Evolutionary conservation across 2,888 invertebrate genomes (phyloP).

Genomic region (Autographa pulchrina): DNA sequence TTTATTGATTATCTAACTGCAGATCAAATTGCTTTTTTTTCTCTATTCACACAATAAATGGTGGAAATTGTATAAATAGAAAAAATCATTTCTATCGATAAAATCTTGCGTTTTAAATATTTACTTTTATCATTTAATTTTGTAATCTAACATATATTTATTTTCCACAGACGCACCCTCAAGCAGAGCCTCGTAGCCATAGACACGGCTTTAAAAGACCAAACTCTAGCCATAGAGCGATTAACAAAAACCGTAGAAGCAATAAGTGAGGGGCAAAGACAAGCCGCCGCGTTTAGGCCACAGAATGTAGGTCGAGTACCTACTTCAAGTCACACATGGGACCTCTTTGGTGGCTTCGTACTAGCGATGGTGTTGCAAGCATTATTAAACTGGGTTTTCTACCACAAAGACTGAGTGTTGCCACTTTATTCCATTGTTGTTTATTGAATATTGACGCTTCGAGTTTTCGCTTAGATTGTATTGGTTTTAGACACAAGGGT

Average conservation of each 20-base stretch:
- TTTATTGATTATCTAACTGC: too few species aligned
- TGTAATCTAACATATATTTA: not conserved
- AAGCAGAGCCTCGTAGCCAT: constrained; percentile 84
- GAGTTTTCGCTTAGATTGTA: constrained; percentile 29
- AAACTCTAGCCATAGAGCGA: constrained; percentile 83
- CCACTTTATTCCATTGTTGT: constrained; percentile 52
- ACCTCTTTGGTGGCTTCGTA: constrained; percentile 80
- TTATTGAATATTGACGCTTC: constrained; percentile 39
- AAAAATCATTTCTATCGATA: too few species aligned
- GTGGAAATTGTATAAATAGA: too few species aligned
- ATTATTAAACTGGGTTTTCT: constrained; percentile 80
- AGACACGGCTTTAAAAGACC: constrained; percentile 86
- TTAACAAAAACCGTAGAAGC: constrained; percentile 73
- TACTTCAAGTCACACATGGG: constrained; percentile 74
- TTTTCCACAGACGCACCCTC: constrained; percentile 79
- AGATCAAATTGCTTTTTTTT: too few species aligned
- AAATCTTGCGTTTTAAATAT: too few species aligned
- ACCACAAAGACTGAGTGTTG: constrained; percentile 77
- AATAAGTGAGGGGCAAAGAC: constrained; percentile 67
- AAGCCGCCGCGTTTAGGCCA: constrained; percentile 51
- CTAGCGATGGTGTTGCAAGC: constrained; percentile 81
- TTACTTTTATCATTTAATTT: not conserved
- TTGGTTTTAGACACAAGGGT: constrained; percentile 21
- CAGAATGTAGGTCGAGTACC: constrained; percentile 69
- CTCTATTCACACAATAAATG: too few species aligned